phyloP scores from a whole-genome alignment of 92 coral and sea anemone genomes.

The Phenganax marumi region DNA sequence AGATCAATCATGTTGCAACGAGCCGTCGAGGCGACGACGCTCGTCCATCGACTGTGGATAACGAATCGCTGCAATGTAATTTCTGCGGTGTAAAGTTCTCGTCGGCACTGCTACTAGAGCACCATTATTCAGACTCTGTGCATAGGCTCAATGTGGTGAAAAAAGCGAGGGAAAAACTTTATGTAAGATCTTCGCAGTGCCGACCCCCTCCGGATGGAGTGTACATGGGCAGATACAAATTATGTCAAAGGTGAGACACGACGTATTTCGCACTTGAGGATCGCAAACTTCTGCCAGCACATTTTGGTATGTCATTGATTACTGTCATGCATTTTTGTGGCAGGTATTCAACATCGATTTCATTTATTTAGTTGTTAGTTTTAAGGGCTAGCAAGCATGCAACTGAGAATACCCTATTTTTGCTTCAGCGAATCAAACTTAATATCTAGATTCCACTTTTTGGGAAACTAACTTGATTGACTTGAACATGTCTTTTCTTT shows the following conservation, averaged over 20 bases:
- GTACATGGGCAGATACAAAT: constrained; percentile 30
- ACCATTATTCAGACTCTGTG: constrained; percentile 17
- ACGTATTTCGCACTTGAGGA: background rate
- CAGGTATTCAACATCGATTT: background rate
- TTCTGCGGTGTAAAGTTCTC: constrained; percentile 14
- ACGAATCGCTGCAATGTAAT: too few relatives aligned
- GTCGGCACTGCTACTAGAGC: background rate
- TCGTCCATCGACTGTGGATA: too few relatives aligned
- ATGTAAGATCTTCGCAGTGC: background rate
- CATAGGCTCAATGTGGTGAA: constrained; percentile 1
- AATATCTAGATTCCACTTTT: background rate
- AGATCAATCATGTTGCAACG: too few relatives aligned
- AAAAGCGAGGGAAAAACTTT: background rate
- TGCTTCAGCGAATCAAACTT: too few relatives aligned
- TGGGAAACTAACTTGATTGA: background rate
- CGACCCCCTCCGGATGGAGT: constrained; percentile 30
- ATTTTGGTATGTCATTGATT: background rate
- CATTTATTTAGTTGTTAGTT: background rate
- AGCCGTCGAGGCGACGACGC: too few relatives aligned
- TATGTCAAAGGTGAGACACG: constrained; percentile 9
- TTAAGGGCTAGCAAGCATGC: too few relatives aligned
- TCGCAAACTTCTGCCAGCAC: background rate
- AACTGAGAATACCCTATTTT: too few relatives aligned
- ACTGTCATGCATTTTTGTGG: background rate
- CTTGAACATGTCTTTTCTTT: too few relatives aligned